Conservation (phyloP, 1,140 invertebrate species). For the Chrysomallon squamiferum region DNA sequence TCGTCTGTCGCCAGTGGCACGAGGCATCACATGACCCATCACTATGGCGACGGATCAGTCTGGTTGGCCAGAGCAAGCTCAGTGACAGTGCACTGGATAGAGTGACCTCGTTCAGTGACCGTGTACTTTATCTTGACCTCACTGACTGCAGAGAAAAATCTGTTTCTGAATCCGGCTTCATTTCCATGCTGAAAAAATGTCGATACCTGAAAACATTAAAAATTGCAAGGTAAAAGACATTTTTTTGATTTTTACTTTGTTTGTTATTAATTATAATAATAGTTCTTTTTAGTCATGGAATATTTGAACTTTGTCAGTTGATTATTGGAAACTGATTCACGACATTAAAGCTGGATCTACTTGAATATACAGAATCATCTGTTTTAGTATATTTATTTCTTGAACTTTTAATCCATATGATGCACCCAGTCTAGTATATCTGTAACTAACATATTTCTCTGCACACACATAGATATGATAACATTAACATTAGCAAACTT, state of each 20-base stretch:
- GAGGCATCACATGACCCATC: neutral
- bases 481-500: too few species aligned
- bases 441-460: too few species aligned
- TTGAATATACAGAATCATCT: neutral
- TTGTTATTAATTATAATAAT: neutral
- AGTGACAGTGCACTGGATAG: neutral
- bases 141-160: neutral
- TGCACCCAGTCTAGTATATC: too few species aligned
- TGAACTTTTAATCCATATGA: neutral
- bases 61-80: neutral
- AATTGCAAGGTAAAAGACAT: neutral
- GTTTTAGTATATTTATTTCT: neutral
- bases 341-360: neutral
- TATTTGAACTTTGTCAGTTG: neutral
- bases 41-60: conserved; percentile 1
- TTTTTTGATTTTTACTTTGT: too few species aligned
- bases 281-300: neutral
- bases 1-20: neutral
- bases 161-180: neutral
- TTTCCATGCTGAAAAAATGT: neutral
- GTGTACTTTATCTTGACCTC: neutral
- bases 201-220: neutral
- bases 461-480: too few species aligned
- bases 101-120: neutral
- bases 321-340: neutral